phyloP scores from a whole-genome alignment of 2,888 invertebrate species.

The Physocephala rufipes region DNA sequence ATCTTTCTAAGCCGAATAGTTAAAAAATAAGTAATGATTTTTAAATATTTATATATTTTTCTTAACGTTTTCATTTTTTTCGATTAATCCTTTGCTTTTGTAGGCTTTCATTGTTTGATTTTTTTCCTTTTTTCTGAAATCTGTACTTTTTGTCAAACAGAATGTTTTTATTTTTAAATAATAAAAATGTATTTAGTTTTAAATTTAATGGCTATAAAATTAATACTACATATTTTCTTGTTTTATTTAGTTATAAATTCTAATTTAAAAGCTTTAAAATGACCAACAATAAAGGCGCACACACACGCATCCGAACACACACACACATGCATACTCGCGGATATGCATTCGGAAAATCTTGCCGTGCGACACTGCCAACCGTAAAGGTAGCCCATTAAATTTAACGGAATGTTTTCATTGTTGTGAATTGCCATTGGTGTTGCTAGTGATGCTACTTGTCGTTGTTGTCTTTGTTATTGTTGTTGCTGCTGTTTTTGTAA shows the following conservation, averaged over 20 bases:
- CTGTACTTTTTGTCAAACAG: background rate
- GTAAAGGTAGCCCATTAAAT: conserved; percentile 1
- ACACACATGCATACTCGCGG: background rate
- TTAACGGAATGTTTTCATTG: conserved; percentile 23
- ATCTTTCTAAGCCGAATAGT: too few relatives aligned
- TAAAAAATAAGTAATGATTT: too few relatives aligned
- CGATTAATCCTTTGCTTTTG: background rate
- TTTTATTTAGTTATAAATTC: conserved; percentile 11
- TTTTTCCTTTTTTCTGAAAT: too few relatives aligned
- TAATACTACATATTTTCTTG: background rate
- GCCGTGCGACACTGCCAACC: conserved; percentile 13
- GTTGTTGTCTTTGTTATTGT: too few relatives aligned
- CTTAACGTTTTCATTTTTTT: too few relatives aligned
- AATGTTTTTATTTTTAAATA: background rate
- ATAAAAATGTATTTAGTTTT: background rate
- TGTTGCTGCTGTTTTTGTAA: too few relatives aligned
- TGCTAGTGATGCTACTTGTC: too few relatives aligned
- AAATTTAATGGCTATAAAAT: too few relatives aligned
- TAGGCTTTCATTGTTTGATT: background rate
- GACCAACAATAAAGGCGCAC: background rate
- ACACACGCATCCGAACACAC: background rate
- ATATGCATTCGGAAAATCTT: background rate
- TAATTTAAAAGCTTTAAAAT: background rate
- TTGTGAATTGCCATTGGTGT: conserved; percentile 13
- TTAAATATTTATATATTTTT: too few relatives aligned